A percentile compares a stretch with the other conserved stretches of the same genome.
Conservation (phyloP, 2,888 invertebrate genomes). For the Tyria jacobaeae region DNA sequence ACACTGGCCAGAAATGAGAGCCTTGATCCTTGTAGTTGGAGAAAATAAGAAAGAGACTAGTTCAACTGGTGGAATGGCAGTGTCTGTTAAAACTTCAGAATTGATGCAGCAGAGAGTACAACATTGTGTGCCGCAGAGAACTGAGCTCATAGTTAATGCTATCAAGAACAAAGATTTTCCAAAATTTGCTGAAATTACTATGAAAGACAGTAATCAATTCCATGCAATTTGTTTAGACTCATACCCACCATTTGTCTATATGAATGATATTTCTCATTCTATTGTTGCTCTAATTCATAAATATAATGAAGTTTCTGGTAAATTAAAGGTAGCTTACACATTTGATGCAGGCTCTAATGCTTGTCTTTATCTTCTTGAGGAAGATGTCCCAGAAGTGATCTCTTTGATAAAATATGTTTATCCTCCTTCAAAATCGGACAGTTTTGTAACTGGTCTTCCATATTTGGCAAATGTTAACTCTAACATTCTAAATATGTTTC, state of each 20-base stretch:
- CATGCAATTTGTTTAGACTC: conserved; percentile 98
- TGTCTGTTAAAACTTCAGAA: conserved; percentile 92
- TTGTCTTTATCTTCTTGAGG: conserved; percentile 93
- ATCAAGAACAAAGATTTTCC: conserved; percentile 91
- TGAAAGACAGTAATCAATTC: conserved; percentile 99
- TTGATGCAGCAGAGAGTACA: conserved; percentile 91
- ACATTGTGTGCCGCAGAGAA: conserved; percentile 90
- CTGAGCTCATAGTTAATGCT: conserved; percentile 81
- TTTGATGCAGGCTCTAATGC: conserved; percentile 99
- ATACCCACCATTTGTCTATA: conserved; percentile 96
- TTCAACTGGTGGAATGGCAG: conserved; percentile 96
- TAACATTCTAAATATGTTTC: conserved; percentile 59
- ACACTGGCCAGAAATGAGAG: conserved; percentile 97
- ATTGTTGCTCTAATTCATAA: conserved; percentile 93
- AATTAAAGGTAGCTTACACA: conserved; percentile 95
- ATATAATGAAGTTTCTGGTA: conserved; percentile 91
- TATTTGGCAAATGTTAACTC: conserved; percentile 41
- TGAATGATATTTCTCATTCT: conserved; percentile 95
- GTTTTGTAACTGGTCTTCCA: conserved; percentile 69
- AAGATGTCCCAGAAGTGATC: conserved; percentile 90
- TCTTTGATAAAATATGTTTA: conserved; percentile 90
- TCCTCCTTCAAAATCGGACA: conserved; percentile 85
- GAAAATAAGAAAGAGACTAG: conserved; percentile 93
- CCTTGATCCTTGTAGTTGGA: conserved; percentile 95
- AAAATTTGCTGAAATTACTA: conserved; percentile 96